Conservation (phyloP, 2,797 vertebrate species). For the Octomys mimax region DNA sequence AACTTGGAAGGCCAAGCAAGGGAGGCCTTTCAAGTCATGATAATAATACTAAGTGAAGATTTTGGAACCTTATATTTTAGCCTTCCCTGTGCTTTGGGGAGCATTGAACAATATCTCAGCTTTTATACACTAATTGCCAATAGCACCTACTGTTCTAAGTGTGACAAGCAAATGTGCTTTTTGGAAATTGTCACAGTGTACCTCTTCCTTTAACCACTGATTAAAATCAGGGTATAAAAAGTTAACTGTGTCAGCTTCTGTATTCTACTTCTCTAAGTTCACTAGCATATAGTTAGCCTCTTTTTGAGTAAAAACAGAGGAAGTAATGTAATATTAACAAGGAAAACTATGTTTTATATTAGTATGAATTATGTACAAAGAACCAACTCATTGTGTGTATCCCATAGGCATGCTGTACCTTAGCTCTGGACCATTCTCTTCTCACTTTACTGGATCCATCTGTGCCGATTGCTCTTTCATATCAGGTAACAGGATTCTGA, state of each 20-base stretch:
- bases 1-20: neutral
- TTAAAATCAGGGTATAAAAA: neutral
- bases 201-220: neutral
- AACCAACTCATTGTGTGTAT: neutral
- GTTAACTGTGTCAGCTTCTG: neutral
- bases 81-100: too few relatives aligned
- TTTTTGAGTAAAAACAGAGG: neutral
- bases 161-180: neutral
- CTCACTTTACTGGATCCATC: neutral
- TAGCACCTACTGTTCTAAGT: neutral
- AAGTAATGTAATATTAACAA: neutral
- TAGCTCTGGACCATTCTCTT: neutral
- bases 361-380: neutral
- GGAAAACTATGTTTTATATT: neutral
- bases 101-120: neutral
- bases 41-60: neutral
- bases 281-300: neutral
- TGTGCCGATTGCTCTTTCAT: neutral
- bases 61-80: too few relatives aligned
- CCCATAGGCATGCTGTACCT: rapidly evolving
- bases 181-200: neutral
- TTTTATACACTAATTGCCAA: neutral
- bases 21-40: neutral
- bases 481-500: conserved; percentile 52
- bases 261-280: neutral